phyloP scores from a whole-genome alignment of 2,113 vertebrate species.

The Poeciliopsis occidentalis region DNA sequence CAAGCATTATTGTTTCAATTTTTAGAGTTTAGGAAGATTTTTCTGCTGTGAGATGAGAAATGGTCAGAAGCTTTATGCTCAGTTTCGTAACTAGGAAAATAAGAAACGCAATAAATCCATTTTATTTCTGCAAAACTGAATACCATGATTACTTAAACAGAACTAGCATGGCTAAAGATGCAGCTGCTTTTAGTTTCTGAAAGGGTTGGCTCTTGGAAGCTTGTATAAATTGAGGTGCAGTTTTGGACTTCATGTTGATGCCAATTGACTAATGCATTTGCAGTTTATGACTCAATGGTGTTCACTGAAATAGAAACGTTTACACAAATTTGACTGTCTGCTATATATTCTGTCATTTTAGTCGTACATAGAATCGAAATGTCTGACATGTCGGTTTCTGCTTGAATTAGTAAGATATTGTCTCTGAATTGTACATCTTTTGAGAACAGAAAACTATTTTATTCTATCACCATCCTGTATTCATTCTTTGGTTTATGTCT shows the following conservation, averaged over 20 bases:
- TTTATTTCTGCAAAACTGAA: background rate
- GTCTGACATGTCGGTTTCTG: background rate
- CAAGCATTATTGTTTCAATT: background rate
- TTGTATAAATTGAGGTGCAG: background rate
- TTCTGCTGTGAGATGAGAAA: background rate
- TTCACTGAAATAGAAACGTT: background rate
- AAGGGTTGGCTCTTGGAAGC: background rate
- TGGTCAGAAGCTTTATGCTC: background rate
- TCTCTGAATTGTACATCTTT: background rate
- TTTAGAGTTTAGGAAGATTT: background rate
- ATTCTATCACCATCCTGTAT: background rate
- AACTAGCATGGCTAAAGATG: background rate
- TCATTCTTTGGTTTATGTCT: conserved; percentile 13
- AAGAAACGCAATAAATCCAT: no score
- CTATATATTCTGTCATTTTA: background rate
- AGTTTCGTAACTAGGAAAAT: no score
- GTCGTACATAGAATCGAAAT: background rate
- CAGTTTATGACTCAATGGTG: background rate
- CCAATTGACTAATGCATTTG: background rate
- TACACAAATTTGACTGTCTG: background rate
- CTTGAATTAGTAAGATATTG: conserved; percentile 13
- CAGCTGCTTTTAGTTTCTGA: background rate
- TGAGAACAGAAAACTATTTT: background rate
- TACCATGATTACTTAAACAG: background rate
- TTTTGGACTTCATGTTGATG: background rate